Conservation (phyloP, 2,888 invertebrate species). For the Onchidella celtica region DNA sequence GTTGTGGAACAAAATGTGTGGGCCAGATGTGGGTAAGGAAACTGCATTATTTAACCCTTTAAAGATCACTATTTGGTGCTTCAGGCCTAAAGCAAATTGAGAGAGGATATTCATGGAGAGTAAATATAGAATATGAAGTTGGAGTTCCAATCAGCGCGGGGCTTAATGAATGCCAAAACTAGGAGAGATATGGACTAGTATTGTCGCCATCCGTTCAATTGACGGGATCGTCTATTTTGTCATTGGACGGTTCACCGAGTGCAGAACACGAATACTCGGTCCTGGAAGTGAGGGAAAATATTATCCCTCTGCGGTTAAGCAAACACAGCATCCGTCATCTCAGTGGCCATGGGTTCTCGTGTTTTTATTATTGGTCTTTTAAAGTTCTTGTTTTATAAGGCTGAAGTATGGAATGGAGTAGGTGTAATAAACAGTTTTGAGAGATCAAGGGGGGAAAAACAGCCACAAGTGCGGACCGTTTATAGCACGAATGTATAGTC, state of each 20-base stretch:
- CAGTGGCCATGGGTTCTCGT: conserved; percentile 2
- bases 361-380: conserved; percentile 25
- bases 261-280: conserved; percentile 37
- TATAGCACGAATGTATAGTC: conserved; percentile 11
- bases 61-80: conserved; percentile 22
- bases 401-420: background rate
- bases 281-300: conserved; percentile 37
- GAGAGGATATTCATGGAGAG: conserved; percentile 14
- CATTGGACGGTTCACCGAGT: conserved; percentile 27
- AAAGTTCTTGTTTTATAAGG: background rate
- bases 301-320: conserved; percentile 25
- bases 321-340: conserved; percentile 20
- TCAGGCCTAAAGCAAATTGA: conserved; percentile 8
- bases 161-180: conserved; percentile 25
- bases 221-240: conserved; percentile 1
- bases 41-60: background rate
- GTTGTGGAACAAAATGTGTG: background rate
- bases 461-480: background rate
- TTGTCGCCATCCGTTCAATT: conserved; percentile 1
- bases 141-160: conserved; percentile 15
- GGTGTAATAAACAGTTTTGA: background rate
- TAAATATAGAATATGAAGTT: conserved; percentile 26
- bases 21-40: background rate
- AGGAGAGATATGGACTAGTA: background rate
- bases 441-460: background rate